Conservation (phyloP, 2,797 vertebrate genomes). For the Caiman crocodilus region DNA sequence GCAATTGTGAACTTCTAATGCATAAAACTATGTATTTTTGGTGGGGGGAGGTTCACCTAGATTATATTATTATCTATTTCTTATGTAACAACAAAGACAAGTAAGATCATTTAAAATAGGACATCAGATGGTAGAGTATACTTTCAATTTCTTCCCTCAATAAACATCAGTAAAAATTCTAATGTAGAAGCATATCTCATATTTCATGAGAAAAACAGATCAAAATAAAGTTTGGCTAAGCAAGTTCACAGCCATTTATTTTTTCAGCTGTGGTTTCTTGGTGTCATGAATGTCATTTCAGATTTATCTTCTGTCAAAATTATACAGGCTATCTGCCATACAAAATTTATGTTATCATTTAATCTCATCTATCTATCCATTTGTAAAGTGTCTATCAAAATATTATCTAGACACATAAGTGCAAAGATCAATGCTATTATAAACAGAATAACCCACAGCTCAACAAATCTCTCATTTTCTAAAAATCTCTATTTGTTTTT, state of each 20-base stretch:
- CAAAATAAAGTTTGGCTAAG: background rate
- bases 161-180: background rate
- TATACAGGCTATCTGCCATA: slow-evolving; percentile 24
- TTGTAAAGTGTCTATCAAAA: slow-evolving; percentile 52
- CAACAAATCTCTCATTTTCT: background rate
- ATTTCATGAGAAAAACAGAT: slow-evolving; percentile 16
- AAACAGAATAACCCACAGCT: slow-evolving; percentile 15
- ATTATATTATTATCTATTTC: background rate
- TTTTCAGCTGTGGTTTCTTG: background rate
- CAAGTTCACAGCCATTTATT: background rate
- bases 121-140: background rate
- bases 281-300: slow-evolving; percentile 16
- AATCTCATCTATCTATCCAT: slow-evolving; percentile 31
- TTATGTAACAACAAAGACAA: slow-evolving; percentile 35
- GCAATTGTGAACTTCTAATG: background rate
- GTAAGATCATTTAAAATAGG: slow-evolving; percentile 15
- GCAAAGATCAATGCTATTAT: slow-evolving; percentile 24
- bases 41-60: background rate
- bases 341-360: slow-evolving; percentile 54
- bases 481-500: background rate
- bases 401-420: slow-evolving; percentile 10
- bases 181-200: background rate
- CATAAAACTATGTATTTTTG: background rate
- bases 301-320: slow-evolving; percentile 47
- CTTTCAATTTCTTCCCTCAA: slow-evolving; percentile 31